Conservation (phyloP, 2,797 vertebrate genomes). For the Bradypus variegatus region DNA sequence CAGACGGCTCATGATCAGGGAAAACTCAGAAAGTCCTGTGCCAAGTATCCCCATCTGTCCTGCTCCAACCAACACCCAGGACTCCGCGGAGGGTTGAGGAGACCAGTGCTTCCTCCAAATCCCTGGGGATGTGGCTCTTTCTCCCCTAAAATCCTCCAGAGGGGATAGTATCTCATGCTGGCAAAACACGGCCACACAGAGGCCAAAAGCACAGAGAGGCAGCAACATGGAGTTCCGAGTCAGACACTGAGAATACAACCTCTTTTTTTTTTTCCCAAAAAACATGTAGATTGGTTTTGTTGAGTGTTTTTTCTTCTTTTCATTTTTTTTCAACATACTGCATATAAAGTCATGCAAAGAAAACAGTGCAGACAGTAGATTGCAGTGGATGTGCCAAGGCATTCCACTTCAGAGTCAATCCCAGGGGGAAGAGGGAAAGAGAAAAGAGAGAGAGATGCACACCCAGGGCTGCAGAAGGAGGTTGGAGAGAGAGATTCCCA, state of each 20-base stretch:
- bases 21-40: background rate
- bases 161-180: conserved; percentile 71
- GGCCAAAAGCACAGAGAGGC: conserved; percentile 69
- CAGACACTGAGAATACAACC: conserved; percentile 70
- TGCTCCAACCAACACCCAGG: conserved; percentile 13
- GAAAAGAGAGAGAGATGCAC: background rate
- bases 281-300: conserved; percentile 64
- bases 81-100: background rate
- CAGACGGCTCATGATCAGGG: background rate
- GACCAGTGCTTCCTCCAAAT: conserved; percentile 28
- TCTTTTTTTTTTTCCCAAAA: conserved; percentile 61
- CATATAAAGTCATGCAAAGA: conserved; percentile 78
- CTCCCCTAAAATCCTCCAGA: conserved; percentile 67
- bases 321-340: conserved; percentile 69
- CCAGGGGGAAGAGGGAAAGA: conserved; percentile 41
- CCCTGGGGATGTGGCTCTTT: conserved; percentile 53
- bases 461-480: background rate
- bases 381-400: conserved; percentile 53
- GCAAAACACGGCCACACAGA: conserved; percentile 61
- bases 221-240: conserved; percentile 69
- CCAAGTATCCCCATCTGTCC: conserved; percentile 3
- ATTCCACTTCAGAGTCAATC: conserved; percentile 56
- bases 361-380: conserved; percentile 73
- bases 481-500: background rate
- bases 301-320: conserved; percentile 63